A percentile compares a stretch with the other conserved stretches of the same genome.
Conservation (phyloP, 2,888 invertebrate genomes). For the Autographa pulchrina region DNA sequence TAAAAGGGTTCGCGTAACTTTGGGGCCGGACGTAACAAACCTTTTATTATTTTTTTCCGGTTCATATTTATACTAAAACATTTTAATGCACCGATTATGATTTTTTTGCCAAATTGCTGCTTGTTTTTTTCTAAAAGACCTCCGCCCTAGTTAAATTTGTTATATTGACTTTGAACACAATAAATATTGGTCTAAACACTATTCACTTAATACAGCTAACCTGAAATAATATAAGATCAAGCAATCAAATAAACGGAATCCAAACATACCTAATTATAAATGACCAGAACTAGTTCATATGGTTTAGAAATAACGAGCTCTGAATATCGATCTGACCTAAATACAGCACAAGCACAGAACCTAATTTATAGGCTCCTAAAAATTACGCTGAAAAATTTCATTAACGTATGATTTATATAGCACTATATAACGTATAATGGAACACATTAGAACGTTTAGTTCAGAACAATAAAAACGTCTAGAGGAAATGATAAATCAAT, state of each 20-base stretch:
- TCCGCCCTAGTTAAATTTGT: no score
- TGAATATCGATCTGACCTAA: not conserved
- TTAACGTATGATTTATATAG: constrained; percentile 6
- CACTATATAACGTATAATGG: constrained; percentile 12
- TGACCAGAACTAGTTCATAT: not conserved
- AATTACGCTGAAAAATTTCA: not conserved
- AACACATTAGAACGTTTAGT: constrained; percentile 12
- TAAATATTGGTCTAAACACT: no score
- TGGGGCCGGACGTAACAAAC: not conserved
- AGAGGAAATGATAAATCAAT: constrained; percentile 67
- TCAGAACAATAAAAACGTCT: constrained; percentile 17
- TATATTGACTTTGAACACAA: no score
- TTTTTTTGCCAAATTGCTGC: not conserved
- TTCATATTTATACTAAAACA: not conserved
- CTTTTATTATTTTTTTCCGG: not conserved
- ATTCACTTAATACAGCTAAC: no score
- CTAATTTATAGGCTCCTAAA: constrained; percentile 18
- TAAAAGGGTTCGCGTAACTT: not conserved
- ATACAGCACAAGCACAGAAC: not conserved
- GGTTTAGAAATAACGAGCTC: not conserved
- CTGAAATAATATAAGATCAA: not conserved
- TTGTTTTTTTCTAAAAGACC: no score
- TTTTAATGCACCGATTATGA: not conserved
- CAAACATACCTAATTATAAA: not conserved
- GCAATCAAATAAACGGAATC: not conserved